Evolutionary conservation across 2,113 vertebrate genomes (phyloP), one percentile per base, ranked within the genome.

Genomic region (Triplophysa tibetana): DNA sequence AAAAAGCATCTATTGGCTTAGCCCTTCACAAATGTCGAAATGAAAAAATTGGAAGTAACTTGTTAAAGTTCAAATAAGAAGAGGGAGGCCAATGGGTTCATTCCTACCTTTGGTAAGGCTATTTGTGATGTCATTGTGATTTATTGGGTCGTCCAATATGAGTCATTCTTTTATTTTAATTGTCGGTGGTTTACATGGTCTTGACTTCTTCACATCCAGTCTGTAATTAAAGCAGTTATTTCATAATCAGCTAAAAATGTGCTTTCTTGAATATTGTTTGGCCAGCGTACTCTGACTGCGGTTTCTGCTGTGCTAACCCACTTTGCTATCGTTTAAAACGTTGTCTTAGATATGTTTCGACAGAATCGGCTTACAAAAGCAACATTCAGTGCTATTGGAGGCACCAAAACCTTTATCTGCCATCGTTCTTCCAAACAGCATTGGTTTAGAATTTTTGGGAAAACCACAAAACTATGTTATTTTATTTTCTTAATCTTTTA

Each of bases 31-130:
- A 29, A 80, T 80, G 68, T 60, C 43, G 56, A 23, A 43, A n/a
- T 19, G 7, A 26, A 52, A 16, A 29, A 70, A 24, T 19, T 33
- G 3, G 17, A 45, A 66, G 2, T 41, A 80, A 80, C 48, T 54
- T 68, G 23, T 19, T 13, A 29, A 43, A 41, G 50, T 70, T 79
- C 77, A 79, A 43, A 79, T 70, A 19, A 50, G 29, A 13, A 52
- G 43, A 50, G 26, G 1, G 61, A 52, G 61, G 41, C 17, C 74
- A 54, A 67, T 50, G 14, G 24, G 16, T 74, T 65, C 19, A 66
- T 66, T 66, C 45, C 43, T 70, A 52, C 41, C 56, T 62, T 48
- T 48, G 41, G 62, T 4, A 4, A 33, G 2, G 0, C 52, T 50
- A 52, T 26, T 33, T 77, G 33, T 66, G 56, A 11, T 43, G 23